Evolutionary conservation across 1,140 invertebrate species (phyloP).

Genomic region (Eupeodes corollae): DNA sequence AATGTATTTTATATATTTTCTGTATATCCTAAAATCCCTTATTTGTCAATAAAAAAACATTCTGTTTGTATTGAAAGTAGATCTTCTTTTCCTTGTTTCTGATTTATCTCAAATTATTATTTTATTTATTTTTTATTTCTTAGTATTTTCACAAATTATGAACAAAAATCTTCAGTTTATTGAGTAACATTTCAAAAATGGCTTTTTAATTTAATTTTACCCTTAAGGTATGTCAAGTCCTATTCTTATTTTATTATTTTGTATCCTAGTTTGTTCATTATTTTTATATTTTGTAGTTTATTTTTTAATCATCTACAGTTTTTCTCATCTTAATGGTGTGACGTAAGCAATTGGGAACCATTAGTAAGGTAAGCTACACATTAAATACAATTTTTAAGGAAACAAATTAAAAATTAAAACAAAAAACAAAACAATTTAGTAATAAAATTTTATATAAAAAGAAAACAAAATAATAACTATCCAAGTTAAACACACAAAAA

Average conservation of each 20-base stretch:
- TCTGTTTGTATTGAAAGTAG: background rate
- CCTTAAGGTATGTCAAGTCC: no score
- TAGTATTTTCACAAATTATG: no score
- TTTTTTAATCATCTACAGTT: conserved; percentile 2
- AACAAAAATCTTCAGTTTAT: no score
- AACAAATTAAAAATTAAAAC: conserved; percentile 8
- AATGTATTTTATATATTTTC: no score
- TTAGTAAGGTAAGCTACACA: conserved; percentile 39
- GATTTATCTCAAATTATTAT: no score
- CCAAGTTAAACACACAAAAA: conserved; percentile 3
- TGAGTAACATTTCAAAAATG: no score
- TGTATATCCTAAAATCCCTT: no score
- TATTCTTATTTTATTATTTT: background rate
- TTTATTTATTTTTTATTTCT: no score
- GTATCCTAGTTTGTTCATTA: background rate
- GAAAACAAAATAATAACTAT: conserved; percentile 1
- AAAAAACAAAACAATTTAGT: conserved; percentile 5
- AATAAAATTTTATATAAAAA: conserved; percentile 2
- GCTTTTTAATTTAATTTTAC: no score
- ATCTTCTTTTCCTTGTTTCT: background rate
- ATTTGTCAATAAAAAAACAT: no score
- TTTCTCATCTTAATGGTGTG: conserved; percentile 34
- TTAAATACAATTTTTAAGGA: conserved; percentile 21
- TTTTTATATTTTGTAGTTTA: background rate
- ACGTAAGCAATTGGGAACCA: conserved; percentile 38